A percentile compares a stretch with the other conserved stretches of the same genome.
These are phyloP conservation scores for Clanis bilineata DNA, from an alignment of 2,888 invertebrate species.

Conservation along the genomic window DNA sequence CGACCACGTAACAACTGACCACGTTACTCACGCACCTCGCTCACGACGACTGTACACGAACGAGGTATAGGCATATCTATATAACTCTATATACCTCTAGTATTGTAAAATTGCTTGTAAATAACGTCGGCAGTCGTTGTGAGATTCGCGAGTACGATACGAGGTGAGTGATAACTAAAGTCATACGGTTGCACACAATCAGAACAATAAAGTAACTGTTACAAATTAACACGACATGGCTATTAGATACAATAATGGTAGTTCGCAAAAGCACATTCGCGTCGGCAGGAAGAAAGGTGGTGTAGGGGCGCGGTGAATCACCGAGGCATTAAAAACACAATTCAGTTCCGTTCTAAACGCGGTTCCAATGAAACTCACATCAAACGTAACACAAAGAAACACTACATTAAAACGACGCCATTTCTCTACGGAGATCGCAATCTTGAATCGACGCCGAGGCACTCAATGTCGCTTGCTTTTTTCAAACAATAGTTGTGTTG, in stretches of 20 bases:
- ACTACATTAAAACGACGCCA: constrained; percentile 10
- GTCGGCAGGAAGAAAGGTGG: constrained; percentile 34
- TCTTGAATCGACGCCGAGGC: constrained; percentile 17
- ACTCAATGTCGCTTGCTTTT: constrained; percentile 16
- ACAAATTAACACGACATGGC: constrained; percentile 33
- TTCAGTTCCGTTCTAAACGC: constrained; percentile 16
- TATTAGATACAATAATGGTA: constrained; percentile 29
- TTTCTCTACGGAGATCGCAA: constrained; percentile 24
- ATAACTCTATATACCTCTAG: not conserved
- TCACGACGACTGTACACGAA: not conserved
- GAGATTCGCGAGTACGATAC: not conserved
- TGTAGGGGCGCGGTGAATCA: constrained; percentile 21
- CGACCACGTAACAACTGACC: not conserved
- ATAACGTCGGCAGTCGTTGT: constrained; percentile 5
- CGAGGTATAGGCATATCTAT: not conserved
- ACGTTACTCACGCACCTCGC: not conserved
- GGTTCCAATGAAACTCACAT: constrained; percentile 16
- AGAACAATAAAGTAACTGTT: not conserved
- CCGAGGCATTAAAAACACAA: constrained; percentile 22
- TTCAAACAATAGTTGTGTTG: constrained; percentile 12
- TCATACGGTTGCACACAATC: constrained; percentile 1
- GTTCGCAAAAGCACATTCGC: constrained; percentile 59
- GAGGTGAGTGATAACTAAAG: not conserved
- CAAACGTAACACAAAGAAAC: constrained; percentile 16
- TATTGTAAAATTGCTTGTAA: too few relatives aligned